Base-by-base conservation (phyloP, 2,888 invertebrate species). In the Tanypteryx hageni region DNA sequence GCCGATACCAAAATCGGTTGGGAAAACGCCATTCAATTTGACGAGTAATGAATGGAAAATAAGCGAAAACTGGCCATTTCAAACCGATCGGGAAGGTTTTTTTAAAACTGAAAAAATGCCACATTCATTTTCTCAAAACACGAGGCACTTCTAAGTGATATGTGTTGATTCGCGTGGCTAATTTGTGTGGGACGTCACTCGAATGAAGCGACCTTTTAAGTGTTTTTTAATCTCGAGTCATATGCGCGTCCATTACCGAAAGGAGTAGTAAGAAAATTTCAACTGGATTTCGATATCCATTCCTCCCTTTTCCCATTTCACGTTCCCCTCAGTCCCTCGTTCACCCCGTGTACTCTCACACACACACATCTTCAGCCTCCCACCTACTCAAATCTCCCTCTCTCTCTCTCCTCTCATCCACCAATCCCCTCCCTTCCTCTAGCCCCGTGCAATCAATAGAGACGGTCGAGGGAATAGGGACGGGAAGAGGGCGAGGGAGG, bases 371-470 rank as follows among this genome's bases (percentile, higher is more conserved):
- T 5, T 44, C 44, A 44, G 3, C 44, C 44, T 44, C 44, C 44
- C 44, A 31, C n/a, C 64, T 13, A 16, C 18, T 64, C 64, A 64
- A 11, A 5, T 64, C 31, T 31, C 82, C 31, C 44, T 31, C 82
- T 44, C 83, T n/a, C 31, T 31, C 82, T 18, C 44, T 31, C 82
- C 82, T 31, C 27, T 14, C 31, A 11, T 9, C 44, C n/a, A 7
- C 11, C 64, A 7, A 5, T 11, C n/a, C 57, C 16, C n/a, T 85
- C 22, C 85, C 22, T 85, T 18, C 85, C 85, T 22, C 85, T 58
- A 85, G 64, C 64, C 89, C 89, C 8, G 89, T 68, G 89, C 89
- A 89, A 89, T 89, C 89, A 64, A 89, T 89, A 89, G 89, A 89
- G 68, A 44, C 89, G 22, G 58, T 58, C 13, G 44, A 4, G 44